These are phyloP conservation scores for Orthosia gothica DNA, from an alignment of 2,888 invertebrate species.

Conservation along the genomic window DNA sequence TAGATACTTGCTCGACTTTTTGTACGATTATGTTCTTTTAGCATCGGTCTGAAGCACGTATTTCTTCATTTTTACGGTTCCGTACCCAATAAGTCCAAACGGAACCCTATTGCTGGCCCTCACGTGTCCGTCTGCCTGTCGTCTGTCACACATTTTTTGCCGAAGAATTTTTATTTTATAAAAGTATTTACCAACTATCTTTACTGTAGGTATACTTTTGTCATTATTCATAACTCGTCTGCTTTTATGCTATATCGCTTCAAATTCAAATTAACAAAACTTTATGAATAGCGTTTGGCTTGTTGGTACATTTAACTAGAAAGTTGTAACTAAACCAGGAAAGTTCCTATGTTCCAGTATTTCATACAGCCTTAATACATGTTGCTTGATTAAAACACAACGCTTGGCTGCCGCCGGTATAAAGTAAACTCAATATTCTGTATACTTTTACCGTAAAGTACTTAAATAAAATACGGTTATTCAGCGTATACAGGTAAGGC, in stretches of 20 bases:
- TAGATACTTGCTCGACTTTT: conserved; percentile 11
- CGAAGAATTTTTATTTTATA: too few species aligned
- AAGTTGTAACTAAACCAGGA: not conserved
- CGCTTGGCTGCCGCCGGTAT: conserved; percentile 22
- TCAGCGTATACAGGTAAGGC: too few species aligned
- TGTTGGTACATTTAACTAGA: not conserved
- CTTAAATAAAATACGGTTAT: not conserved
- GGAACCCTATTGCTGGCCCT: too few species aligned
- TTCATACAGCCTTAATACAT: conserved; percentile 8
- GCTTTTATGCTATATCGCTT: too few species aligned
- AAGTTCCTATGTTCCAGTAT: conserved; percentile 25
- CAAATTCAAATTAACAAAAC: not conserved
- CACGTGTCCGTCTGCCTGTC: too few species aligned
- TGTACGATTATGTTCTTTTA: not conserved
- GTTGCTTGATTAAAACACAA: conserved; percentile 47
- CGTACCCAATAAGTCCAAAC: not conserved
- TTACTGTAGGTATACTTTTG: not conserved
- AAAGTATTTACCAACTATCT: too few species aligned
- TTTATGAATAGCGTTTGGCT: not conserved
- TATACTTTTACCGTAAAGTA: not conserved
- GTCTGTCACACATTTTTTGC: too few species aligned
- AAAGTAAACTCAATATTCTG: conserved; percentile 16
- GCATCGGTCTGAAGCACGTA: not conserved
- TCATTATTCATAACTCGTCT: not conserved
- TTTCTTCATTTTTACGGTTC: not conserved